Conservation (phyloP, 2,113 vertebrate genomes). For the Plotosus lineatus region DNA sequence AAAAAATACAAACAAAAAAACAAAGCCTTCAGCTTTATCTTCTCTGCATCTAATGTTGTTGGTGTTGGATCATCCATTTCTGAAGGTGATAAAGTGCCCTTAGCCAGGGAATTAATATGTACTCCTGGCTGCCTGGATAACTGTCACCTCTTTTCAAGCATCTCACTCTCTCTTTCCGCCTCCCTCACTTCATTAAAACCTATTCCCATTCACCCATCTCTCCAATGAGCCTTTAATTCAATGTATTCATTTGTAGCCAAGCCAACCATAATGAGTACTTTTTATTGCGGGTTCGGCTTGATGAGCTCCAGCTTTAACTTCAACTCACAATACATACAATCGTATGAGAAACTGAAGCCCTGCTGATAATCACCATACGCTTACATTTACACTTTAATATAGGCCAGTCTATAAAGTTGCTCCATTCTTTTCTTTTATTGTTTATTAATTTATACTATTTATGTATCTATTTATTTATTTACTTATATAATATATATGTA, state of each 20-base stretch:
- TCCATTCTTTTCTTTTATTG: too few relatives aligned
- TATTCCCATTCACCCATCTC: background rate
- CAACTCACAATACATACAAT: constrained; percentile 8
- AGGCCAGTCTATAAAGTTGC: too few relatives aligned
- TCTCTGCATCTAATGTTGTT: constrained; percentile 9
- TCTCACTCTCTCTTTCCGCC: constrained; percentile 14
- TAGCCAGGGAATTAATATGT: constrained; percentile 39
- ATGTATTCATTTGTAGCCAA: constrained; percentile 39
- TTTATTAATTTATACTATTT: too few relatives aligned
- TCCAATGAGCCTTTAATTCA: constrained; percentile 35
- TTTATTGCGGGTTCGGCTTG: constrained; percentile 39
- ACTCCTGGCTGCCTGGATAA: constrained; percentile 32
- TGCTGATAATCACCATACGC: background rate
- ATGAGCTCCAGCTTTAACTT: constrained; percentile 10
- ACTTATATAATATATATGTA: too few relatives aligned
- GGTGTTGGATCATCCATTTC: constrained; percentile 39
- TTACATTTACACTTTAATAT: too few relatives aligned
- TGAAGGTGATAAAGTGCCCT: constrained; percentile 28
- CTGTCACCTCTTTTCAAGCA: background rate
- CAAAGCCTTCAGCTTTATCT: constrained; percentile 33
- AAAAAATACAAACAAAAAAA: too few relatives aligned
- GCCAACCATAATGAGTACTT: constrained; percentile 38
- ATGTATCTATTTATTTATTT: too few relatives aligned
- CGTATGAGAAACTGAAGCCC: background rate
- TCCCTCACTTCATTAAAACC: constrained; percentile 34